Percentiles rank a stretch among this genome's conserved stretches.
These are phyloP conservation scores for Eupithecia inturbata DNA, from an alignment of 2,888 invertebrate genomes.

Conservation along the genomic window DNA sequence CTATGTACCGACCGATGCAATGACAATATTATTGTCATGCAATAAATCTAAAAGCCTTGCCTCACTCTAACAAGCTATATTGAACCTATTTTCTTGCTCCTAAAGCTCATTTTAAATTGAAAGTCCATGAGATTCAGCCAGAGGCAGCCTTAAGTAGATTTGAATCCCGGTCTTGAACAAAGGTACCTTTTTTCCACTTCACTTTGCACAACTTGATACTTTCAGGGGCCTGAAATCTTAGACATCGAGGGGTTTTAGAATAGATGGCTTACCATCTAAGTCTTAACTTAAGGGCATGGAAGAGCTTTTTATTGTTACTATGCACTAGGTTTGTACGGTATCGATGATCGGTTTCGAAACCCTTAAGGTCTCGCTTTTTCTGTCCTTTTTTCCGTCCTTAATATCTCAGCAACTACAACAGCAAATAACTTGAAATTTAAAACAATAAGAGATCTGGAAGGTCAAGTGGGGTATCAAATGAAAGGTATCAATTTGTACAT, in stretches of 20 bases:
- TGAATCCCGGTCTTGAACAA: constrained; percentile 57
- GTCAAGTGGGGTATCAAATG: too few relatives aligned
- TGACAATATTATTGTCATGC: neutral
- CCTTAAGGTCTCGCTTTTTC: too few relatives aligned
- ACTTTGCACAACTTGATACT: constrained; percentile 50
- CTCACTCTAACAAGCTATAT: constrained; percentile 1
- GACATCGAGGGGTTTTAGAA: constrained; percentile 24
- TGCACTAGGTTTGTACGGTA: constrained; percentile 9
- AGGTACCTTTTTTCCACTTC: constrained; percentile 55
- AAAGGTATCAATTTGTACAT: too few relatives aligned
- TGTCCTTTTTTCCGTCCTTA: too few relatives aligned
- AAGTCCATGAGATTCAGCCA: constrained; percentile 8
- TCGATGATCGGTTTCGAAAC: too few relatives aligned
- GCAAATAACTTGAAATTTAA: too few relatives aligned
- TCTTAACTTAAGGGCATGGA: neutral
- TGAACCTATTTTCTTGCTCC: neutral
- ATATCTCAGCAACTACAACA: too few relatives aligned
- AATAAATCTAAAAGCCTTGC: neutral
- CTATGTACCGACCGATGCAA: neutral
- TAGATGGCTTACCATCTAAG: constrained; percentile 19
- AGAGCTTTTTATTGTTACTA: constrained; percentile 1
- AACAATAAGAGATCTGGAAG: too few relatives aligned
- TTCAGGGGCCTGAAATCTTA: constrained; percentile 41
- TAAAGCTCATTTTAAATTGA: constrained; percentile 13
- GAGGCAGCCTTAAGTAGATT: constrained; percentile 54